Percentiles rank a stretch among this genome's conserved stretches.
These are phyloP conservation scores for Spicauda simplicius DNA, from an alignment of 2,888 invertebrate species.

Conservation along the genomic window DNA sequence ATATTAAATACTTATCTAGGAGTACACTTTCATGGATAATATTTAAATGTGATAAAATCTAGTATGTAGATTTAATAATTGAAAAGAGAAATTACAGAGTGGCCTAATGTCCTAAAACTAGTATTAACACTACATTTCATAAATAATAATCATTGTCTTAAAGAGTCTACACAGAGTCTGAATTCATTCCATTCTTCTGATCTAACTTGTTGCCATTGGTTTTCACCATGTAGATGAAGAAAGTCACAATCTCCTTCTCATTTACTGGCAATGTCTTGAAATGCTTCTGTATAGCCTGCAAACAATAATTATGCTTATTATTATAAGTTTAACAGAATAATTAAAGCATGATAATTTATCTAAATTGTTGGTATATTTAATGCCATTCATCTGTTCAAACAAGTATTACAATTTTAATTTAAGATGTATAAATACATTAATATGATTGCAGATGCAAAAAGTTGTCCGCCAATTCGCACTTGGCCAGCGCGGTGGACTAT, in stretches of 20 bases:
- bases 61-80: conserved; percentile 59
- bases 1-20: conserved; percentile 15
- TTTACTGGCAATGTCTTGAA: conserved; percentile 97
- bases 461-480: too few species aligned
- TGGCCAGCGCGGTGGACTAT: too few species aligned
- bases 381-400: too few species aligned
- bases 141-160: conserved; percentile 54
- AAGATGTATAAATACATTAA: too few species aligned
- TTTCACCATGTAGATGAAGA: conserved; percentile 98
- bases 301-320: conserved; percentile 50
- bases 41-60: conserved; percentile 8
- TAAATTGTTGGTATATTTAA: too few species aligned
- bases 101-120: conserved; percentile 52
- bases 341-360: too few species aligned
- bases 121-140: conserved; percentile 57
- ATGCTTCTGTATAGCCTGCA: conserved; percentile 96
- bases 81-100: conserved; percentile 55
- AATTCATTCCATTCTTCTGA: conserved; percentile 91
- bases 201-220: conserved; percentile 95
- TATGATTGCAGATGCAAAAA: too few species aligned
- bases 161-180: conserved; percentile 79
- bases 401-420: too few species aligned
- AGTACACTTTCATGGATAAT: conserved; percentile 10
- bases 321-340: too few species aligned
- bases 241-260: conserved; percentile 97